Evolutionary conservation across 2,888 invertebrate genomes (phyloP), one percentile per base, ranked within the genome.

Genomic region (Drosophila parthenogenetica): DNA sequence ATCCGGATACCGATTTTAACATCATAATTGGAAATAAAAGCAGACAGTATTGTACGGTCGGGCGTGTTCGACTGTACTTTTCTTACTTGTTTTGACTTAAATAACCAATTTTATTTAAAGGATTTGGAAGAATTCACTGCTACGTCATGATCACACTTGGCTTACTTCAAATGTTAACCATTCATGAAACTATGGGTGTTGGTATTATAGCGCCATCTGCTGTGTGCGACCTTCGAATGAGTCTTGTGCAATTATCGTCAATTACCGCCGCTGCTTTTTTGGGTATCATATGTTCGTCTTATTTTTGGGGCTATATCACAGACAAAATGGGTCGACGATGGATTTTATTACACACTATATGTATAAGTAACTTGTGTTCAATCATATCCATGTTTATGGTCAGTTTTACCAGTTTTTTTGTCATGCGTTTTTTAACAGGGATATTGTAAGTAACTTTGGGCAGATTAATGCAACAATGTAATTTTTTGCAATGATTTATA

Each of bases 151-250:
- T 81, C 2, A 80, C 84, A 1, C 62, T 79, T 3, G 87, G 87
- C 1, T 53, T 84, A 5, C 50, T 81, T 2, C 76, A 79, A 37
- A 87, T 87, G 87, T 25, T 77, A 32, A 76, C 76, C n/a, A 71
- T 84, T 8, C 68, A 67, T 4, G 87, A 87, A 43, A 83, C 87
- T 1, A 86, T 87, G 84, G 87, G 87, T 17, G 80, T 87, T 75
- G 79, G 78, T 3, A 69, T 79, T 7, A 57, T 85, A 4, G 81
- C 65, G 5, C 84, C 81, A 0, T 66, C 78, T 2, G 40, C 79
- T 0, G 74, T 71, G 0, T 87, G 87, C 42, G 87, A 86, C 54
- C 40, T 87, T n/a, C 67, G 35, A 0, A 73, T 78, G 68, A 79
- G 62, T 7, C 60, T 70, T n/a, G 51, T 55, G 8, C 73, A 74